Evolutionary conservation across 1,140 invertebrate species (phyloP), one percentile per base, ranked within the genome.

Genomic region (Drosophila erecta): DNA sequence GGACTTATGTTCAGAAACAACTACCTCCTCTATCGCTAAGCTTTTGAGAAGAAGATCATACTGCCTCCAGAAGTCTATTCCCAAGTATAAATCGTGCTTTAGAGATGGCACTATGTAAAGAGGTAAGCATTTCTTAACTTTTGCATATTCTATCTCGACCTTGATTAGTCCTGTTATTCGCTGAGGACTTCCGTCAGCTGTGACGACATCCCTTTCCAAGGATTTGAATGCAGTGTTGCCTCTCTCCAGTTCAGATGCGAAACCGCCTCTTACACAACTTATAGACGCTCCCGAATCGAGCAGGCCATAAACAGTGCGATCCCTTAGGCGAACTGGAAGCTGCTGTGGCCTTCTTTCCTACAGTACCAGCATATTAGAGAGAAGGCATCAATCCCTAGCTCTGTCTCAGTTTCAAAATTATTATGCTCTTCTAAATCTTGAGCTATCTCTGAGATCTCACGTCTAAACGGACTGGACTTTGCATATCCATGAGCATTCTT

Each of bases 251-350:
- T 50, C n/a, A 5, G 47, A 2, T 30, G 47, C 14, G 15, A 50
- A 50, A 17, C 47, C 27, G 24, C 47, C 47, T 8, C 47, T n/a
- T 15, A 50, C 47, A 50, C 47, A 50, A 27, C 24, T 50, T 15
- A 50, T 49, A 49, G 47, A 49, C 47, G 27, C 27, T n/a, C 27
- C 27, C 3, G 27, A 33, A 49, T 49, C 24, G n/a, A 49, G 24
- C 14, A 49, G 15, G 4, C 46, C 46, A 49, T 30, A 49, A 6
- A 30, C 46, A 4, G 47, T 49, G 24, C 47, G 47, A 49, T 49
- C 24, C 22, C 15, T 7, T 14, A n/a, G 24, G 6, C 47, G 27
- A 33, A 50, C 47, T 50, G 47, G 10, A 30, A 50, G 14, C 35
- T 14, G 35, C 35, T 14, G 35, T 43, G 54, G 10, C 38, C 54